Conservation (phyloP, 2,797 vertebrate genomes). For the Phoeniculus purpureus region DNA sequence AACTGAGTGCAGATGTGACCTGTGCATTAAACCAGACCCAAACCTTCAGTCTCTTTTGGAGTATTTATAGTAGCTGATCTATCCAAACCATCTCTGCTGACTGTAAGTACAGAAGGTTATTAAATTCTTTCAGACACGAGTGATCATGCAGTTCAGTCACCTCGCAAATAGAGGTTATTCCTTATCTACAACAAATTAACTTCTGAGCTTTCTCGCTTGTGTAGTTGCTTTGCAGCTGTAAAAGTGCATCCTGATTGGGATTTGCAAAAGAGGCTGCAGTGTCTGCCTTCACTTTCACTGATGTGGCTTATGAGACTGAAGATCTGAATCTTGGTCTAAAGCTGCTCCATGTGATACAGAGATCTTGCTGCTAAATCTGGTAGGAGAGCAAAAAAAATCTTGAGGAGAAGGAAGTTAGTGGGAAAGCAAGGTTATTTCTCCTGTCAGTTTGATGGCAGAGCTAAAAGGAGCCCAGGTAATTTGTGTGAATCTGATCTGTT, state of each 20-base stretch:
- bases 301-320: neutral
- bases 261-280: neutral
- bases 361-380: neutral
- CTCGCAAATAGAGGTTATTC: neutral
- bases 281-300: neutral
- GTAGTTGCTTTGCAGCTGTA: neutral
- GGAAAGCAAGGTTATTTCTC: neutral
- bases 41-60: neutral
- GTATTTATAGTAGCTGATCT: slow-evolving; percentile 39
- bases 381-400: neutral
- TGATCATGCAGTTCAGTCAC: neutral
- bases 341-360: neutral
- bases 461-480: neutral
- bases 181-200: neutral
- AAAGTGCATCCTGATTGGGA: neutral
- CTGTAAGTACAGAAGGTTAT: slow-evolving; percentile 4
- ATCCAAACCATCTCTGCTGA: neutral
- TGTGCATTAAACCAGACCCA: neutral
- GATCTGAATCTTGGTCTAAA: neutral
- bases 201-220: neutral
- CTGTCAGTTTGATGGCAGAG: neutral
- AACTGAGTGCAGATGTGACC: neutral
- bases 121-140: neutral
- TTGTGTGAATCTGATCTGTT: neutral
- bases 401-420: neutral